phyloP scores from a whole-genome alignment of 2,888 invertebrate genomes.

The Flexamia atlantica region DNA sequence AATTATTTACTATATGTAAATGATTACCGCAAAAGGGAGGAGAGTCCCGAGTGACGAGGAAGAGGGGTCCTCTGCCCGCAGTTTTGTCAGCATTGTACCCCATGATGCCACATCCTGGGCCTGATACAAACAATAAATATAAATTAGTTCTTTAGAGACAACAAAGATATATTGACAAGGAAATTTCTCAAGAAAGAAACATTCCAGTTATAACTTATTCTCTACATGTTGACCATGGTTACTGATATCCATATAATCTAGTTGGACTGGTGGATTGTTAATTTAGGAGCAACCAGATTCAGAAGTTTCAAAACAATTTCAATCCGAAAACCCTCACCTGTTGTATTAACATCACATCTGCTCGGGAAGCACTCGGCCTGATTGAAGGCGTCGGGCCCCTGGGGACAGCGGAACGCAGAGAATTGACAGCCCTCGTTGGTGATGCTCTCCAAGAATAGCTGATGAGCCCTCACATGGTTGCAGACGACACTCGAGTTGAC shows the following conservation, averaged over 20 bases:
- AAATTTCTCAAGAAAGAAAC: no score
- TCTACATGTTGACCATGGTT: no score
- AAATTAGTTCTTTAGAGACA: no score
- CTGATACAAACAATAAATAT: no score
- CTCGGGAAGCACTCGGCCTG: conserved; percentile 78
- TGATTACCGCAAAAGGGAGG: conserved; percentile 78
- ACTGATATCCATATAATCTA: no score
- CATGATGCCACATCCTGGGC: conserved; percentile 71
- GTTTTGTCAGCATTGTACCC: conserved; percentile 73
- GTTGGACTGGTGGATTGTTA: no score
- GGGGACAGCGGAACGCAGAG: conserved; percentile 77
- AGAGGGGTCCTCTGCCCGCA: conserved; percentile 77
- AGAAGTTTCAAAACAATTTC: no score
- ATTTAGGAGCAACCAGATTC: no score
- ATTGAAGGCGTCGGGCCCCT: conserved; percentile 76
- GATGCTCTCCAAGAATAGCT: conserved; percentile 77
- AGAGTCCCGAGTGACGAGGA: conserved; percentile 76
- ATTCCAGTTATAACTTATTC: no score
- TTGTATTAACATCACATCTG: conserved; percentile 68
- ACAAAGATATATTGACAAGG: no score
- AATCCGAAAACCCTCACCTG: conserved; percentile 65
- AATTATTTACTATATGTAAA: no score
- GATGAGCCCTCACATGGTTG: conserved; percentile 79
- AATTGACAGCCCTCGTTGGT: conserved; percentile 75
- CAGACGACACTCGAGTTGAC: conserved; percentile 77